These are phyloP conservation scores for Byasa hedistus DNA, from an alignment of 2,888 invertebrate genomes.

Conservation along the genomic window DNA sequence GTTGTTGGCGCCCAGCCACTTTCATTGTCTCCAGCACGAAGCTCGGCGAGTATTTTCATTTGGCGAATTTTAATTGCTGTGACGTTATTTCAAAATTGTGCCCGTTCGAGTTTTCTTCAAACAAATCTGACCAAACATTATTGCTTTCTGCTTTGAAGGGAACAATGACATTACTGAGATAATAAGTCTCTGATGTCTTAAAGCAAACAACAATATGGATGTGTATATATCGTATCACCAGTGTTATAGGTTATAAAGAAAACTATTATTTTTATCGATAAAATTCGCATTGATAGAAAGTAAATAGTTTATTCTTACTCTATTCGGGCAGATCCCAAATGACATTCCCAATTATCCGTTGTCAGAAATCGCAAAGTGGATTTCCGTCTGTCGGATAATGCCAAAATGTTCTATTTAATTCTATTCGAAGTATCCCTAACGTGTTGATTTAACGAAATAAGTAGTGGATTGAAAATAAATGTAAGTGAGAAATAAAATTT, in stretches of 20 bases:
- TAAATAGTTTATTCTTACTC: conserved; percentile 2
- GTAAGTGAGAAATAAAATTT: too few relatives aligned
- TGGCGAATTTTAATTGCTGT: conserved; percentile 19
- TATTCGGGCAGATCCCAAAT: conserved; percentile 10
- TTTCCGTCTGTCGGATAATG: conserved; percentile 21
- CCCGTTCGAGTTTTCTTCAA: not conserved
- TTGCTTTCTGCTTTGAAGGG: too few relatives aligned
- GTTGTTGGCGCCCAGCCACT: conserved; percentile 17
- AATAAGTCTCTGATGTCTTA: too few relatives aligned
- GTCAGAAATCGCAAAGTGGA: conserved; percentile 25
- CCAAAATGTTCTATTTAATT: conserved; percentile 11
- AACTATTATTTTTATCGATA: not conserved
- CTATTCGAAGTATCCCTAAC: conserved; percentile 9
- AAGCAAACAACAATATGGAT: too few relatives aligned
- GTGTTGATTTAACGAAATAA: conserved; percentile 20
- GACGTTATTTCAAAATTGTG: conserved; percentile 15
- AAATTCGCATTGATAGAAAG: conserved; percentile 1
- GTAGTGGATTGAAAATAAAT: not conserved
- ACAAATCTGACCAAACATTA: not conserved
- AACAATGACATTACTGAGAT: too few relatives aligned
- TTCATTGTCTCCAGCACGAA: conserved; percentile 13
- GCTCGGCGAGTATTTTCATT: conserved; percentile 14
- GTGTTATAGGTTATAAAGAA: too few relatives aligned
- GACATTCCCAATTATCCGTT: conserved; percentile 26
- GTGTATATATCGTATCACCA: too few relatives aligned